Evolutionary conservation across 2,797 vertebrate genomes (phyloP), one percentile per base, ranked within the genome.

Genomic region (Helicolenus hilgendorfi): DNA sequence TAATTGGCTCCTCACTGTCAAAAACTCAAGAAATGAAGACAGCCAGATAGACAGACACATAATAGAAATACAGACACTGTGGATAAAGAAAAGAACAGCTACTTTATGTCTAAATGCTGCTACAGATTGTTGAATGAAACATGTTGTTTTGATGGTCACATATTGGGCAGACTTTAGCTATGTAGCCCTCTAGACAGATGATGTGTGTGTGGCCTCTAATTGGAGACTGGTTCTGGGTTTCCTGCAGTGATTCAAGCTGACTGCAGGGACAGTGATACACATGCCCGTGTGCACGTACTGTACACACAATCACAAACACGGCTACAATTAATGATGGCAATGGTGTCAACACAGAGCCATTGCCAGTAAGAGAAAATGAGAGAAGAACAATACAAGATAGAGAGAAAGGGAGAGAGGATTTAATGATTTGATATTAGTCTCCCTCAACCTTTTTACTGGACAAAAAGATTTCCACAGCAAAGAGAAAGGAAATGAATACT

Each of bases 141-240:
- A 83, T 53, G 7, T 58, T 82, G 80, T 80, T 85, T 87, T 90
- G 73, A 77, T 85, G 76, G 68, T 85, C 75, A 85, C 62, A 78
- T 78, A 77, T 83, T 78, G 60, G 69, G 56, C 49, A 41, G 20
- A 73, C 36, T 79, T 86, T 59, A 71, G 62, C 41, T 36, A 4
- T 10, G 11, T 7, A 49, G 74, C 35, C 70, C n/a, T 62, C 70
- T 58, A 41, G 55, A 86, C 24, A 41, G 58, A 86, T 64, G 38
- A 27, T 36, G 59, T 73, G 55, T 77, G 45, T 73, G 45, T 56
- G 59, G 72, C 75, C 86, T 88, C 88, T 94, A 93, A 94, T 95
- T 95, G 94, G 93, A 85, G 72, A 69, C 88, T 86, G 87, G 92
- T 92, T 87, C 87, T 71, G 33, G 81, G 76, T 67, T 89, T 93